These are phyloP conservation scores for Adelphocoris suturalis DNA, from an alignment of 2,888 invertebrate species.

Conservation along the genomic window DNA sequence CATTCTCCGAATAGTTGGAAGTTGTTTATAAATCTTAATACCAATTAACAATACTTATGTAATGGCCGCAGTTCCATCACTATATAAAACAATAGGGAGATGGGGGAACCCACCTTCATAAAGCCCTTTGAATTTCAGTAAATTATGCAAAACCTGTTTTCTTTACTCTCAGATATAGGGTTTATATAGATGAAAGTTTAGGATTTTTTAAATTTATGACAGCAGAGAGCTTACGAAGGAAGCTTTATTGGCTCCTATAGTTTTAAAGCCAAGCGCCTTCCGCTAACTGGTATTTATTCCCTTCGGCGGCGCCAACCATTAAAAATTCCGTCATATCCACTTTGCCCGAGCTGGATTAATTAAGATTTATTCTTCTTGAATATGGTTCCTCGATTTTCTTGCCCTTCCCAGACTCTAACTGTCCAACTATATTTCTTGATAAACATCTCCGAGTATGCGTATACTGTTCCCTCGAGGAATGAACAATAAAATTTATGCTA, in stretches of 20 bases:
- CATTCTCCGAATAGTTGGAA: too few species aligned
- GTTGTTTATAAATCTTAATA: too few species aligned
- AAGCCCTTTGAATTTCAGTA: background rate
- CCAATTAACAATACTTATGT: too few species aligned
- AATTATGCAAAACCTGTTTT: slow-evolving; percentile 6
- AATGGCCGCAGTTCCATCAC: too few species aligned
- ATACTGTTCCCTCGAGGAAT: too few species aligned
- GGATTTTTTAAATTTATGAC: background rate
- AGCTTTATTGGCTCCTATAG: slow-evolving; percentile 39
- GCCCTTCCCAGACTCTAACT: background rate
- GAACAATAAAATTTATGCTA: too few species aligned
- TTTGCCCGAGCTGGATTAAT: background rate
- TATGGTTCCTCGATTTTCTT: background rate
- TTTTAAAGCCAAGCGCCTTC: slow-evolving; percentile 6
- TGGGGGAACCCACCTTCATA: background rate
- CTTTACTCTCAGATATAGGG: background rate
- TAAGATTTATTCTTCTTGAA: slow-evolving; percentile 30
- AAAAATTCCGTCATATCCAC: slow-evolving; percentile 39
- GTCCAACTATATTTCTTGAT: background rate
- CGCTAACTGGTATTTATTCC: slow-evolving; percentile 18
- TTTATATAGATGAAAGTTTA: background rate
- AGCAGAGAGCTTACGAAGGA: background rate
- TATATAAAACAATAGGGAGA: too few species aligned
- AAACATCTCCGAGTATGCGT: background rate
- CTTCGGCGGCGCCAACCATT: background rate